phyloP scores from a whole-genome alignment of 2,113 vertebrate genomes.

The Psettodes erumei region DNA sequence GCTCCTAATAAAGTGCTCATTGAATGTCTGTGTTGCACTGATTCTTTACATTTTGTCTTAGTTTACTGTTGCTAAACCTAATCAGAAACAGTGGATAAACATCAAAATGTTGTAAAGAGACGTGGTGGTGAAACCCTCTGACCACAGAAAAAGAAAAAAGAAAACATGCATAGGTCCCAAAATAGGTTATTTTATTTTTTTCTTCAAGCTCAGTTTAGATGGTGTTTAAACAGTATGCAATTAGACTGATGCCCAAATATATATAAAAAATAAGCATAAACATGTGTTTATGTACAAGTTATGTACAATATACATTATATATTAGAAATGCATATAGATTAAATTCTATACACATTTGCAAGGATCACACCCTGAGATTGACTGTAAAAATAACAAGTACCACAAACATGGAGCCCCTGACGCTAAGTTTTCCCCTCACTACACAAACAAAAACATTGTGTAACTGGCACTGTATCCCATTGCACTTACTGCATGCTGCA shows the following conservation, averaged over 20 bases:
- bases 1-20: too few relatives aligned
- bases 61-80: not conserved
- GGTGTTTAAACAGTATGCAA: constrained; percentile 34
- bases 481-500: not conserved
- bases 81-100: constrained; percentile 1
- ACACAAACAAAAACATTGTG: not conserved
- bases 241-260: constrained; percentile 19
- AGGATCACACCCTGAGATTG: constrained; percentile 64
- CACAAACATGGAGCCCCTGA: constrained; percentile 71
- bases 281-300: constrained; percentile 66
- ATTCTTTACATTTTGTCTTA: too few relatives aligned
- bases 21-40: too few relatives aligned
- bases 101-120: constrained; percentile 11
- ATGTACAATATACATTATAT: constrained; percentile 64
- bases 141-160: not conserved
- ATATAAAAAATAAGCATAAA: constrained; percentile 64
- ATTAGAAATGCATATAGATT: constrained; percentile 56
- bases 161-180: not conserved
- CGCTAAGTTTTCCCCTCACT: not conserved
- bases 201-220: constrained; percentile 6
- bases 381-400: constrained; percentile 48
- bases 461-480: not conserved
- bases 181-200: constrained; percentile 27
- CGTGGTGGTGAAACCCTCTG: not conserved
- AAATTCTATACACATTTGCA: constrained; percentile 50